phyloP scores from a whole-genome alignment of 1,140 invertebrate genomes.

The Glossosoma conforme region DNA sequence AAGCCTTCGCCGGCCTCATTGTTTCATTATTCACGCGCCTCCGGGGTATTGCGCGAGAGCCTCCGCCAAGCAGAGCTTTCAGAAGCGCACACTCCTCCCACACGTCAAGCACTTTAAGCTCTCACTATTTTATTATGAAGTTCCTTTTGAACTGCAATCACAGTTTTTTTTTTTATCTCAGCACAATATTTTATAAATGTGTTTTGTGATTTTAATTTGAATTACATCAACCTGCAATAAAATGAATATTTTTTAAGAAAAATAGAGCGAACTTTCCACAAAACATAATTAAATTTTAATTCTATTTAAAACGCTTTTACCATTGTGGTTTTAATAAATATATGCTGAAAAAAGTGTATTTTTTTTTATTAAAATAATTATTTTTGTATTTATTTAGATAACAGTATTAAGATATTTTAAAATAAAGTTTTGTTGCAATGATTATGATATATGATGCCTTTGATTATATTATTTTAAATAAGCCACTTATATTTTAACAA shows the following conservation, averaged over 20 bases:
- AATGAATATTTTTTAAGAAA: background rate
- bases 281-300: too few relatives aligned
- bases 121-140: background rate
- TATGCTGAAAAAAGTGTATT: too few relatives aligned
- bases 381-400: too few relatives aligned
- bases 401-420: too few relatives aligned
- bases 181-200: background rate
- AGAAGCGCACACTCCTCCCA: background rate
- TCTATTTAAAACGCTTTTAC: too few relatives aligned
- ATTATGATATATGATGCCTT: too few relatives aligned
- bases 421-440: too few relatives aligned
- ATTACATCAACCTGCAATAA: background rate
- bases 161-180: background rate
- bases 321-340: too few relatives aligned
- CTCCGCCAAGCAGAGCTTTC: conserved; percentile 1
- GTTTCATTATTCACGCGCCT: conserved; percentile 29
- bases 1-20: conserved; percentile 25
- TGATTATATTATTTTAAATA: too few relatives aligned
- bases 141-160: background rate
- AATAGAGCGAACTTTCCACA: too few relatives aligned
- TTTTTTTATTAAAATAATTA: too few relatives aligned
- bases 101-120: background rate
- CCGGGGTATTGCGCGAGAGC: conserved; percentile 8
- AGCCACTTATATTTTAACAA: too few relatives aligned
- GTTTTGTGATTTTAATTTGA: background rate